These are phyloP conservation scores for Squalus acanthias DNA, from an alignment of 2,797 vertebrate species.

Conservation along the genomic window DNA sequence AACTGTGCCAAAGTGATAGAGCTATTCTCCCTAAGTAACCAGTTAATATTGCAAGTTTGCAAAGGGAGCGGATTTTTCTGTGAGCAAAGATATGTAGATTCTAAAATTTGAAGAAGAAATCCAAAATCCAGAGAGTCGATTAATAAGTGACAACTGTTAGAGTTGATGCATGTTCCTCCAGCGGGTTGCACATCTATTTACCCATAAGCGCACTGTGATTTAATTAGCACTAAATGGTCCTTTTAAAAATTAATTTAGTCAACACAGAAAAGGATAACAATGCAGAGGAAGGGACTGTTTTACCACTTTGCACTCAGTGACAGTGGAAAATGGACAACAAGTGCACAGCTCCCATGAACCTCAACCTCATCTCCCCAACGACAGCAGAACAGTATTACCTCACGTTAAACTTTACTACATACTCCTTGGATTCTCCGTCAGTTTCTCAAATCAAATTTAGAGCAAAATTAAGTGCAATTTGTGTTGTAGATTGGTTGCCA, in stretches of 20 bases:
- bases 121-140: not conserved
- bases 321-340: not conserved
- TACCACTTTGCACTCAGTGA: not conserved
- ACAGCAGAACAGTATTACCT: not conserved
- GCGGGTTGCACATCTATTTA: not conserved
- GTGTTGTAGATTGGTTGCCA: not conserved
- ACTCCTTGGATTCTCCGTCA: too few relatives aligned
- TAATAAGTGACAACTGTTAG: not conserved
- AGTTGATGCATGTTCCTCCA: not conserved
- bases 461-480: not conserved
- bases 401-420: not conserved
- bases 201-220: not conserved
- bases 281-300: not conserved
- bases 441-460: not conserved
- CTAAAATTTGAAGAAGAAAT: not conserved
- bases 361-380: not conserved
- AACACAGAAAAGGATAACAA: not conserved
- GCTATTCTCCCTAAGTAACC: not conserved
- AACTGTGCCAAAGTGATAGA: not conserved
- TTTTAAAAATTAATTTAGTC: not conserved
- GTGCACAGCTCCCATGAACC: not conserved
- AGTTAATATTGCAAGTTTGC: not conserved
- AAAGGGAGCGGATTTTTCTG: not conserved
- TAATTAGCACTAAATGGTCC: not conserved
- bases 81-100: not conserved